A percentile compares a stretch with the other conserved stretches of the same genome.
Conservation (phyloP, 2,888 invertebrate genomes). For the Troilus luridus region DNA sequence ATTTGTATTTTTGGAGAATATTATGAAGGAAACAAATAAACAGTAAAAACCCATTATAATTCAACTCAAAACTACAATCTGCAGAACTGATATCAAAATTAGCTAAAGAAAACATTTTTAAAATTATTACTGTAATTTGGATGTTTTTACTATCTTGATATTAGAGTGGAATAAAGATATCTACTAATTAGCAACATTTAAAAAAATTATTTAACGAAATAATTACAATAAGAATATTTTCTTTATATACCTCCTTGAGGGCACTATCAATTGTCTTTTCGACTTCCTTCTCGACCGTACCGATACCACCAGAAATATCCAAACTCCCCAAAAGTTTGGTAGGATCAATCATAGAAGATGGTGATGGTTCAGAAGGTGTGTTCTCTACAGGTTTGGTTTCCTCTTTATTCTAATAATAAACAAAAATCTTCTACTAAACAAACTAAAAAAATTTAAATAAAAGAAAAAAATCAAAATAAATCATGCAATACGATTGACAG, state of each 20-base stretch:
- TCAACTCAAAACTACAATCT: too few relatives aligned
- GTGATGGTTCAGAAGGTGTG: constrained; percentile 50
- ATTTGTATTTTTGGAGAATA: too few relatives aligned
- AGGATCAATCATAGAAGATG: constrained; percentile 52
- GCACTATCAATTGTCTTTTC: constrained; percentile 73
- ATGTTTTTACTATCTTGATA: neutral
- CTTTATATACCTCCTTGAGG: constrained; percentile 70
- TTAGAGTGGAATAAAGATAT: neutral
- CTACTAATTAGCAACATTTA: neutral
- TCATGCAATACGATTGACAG: neutral
- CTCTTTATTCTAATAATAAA: constrained; percentile 59
- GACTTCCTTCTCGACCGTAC: constrained; percentile 71
- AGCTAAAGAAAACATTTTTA: neutral
- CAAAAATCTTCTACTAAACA: constrained; percentile 52
- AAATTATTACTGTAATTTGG: neutral
- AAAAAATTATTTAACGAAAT: neutral
- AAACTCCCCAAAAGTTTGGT: constrained; percentile 60
- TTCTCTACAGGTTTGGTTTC: constrained; percentile 58
- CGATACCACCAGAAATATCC: constrained; percentile 65
- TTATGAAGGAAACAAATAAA: too few relatives aligned
- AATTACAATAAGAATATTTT: constrained; percentile 68
- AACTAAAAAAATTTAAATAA: constrained; percentile 7
- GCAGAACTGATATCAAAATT: neutral
- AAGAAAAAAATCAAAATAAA: constrained; percentile 44
- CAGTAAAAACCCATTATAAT: too few relatives aligned